Evolutionary conservation across 2,888 invertebrate genomes (phyloP).

Genomic region (Diarsia brunnea): DNA sequence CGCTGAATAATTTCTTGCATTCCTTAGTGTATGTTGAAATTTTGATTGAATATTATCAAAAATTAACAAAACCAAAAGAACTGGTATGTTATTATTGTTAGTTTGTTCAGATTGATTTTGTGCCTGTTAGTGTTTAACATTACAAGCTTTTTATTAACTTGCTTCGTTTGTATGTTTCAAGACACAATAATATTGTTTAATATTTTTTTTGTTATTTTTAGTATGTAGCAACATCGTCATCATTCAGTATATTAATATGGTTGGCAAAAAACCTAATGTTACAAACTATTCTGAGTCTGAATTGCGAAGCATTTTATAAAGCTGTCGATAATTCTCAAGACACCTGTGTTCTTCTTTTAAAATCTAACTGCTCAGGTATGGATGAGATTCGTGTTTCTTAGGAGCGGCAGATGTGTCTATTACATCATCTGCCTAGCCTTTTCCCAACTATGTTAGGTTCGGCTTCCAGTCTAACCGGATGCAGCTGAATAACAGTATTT

Average conservation of each 20-base stretch:
- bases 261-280: conserved; percentile 23
- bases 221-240: not conserved
- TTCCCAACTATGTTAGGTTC: no score
- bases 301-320: conserved; percentile 45
- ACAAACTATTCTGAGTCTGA: conserved; percentile 3
- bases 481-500: no score
- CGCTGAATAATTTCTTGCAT: conserved; percentile 18
- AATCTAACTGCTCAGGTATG: conserved; percentile 27
- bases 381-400: not conserved
- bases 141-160: not conserved
- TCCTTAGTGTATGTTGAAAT: conserved; percentile 22
- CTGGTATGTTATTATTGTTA: not conserved
- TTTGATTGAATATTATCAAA: conserved; percentile 18
- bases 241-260: conserved; percentile 20
- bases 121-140: not conserved
- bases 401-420: no score
- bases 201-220: not conserved
- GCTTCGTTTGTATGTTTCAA: no score
- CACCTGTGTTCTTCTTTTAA: conserved; percentile 19
- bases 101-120: not conserved
- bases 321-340: conserved; percentile 28
- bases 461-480: no score
- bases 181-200: no score
- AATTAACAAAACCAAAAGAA: not conserved
- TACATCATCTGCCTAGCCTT: no score